phyloP scores from a whole-genome alignment of 2,113 vertebrate genomes.

The Labrus mixtus region DNA sequence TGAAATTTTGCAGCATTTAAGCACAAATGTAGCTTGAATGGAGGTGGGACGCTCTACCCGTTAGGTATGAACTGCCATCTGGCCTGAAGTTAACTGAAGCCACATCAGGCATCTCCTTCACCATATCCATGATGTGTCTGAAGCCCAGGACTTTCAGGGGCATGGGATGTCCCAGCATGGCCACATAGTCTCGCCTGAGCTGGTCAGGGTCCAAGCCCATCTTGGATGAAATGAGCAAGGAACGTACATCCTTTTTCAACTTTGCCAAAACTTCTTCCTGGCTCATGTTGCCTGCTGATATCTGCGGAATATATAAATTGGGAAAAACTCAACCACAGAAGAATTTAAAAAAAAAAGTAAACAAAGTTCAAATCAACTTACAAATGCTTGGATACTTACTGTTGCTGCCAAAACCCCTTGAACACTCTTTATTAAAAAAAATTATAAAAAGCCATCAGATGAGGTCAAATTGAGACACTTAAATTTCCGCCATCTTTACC shows the following conservation, averaged over 20 bases:
- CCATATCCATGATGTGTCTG: slow-evolving; percentile 86
- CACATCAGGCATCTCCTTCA: slow-evolving; percentile 89
- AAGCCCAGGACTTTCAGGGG: slow-evolving; percentile 88
- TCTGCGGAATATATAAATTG: slow-evolving; percentile 6
- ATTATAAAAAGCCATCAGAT: too few relatives aligned
- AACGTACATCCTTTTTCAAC: slow-evolving; percentile 90
- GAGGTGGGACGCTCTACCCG: slow-evolving; percentile 76
- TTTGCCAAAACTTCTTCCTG: slow-evolving; percentile 78
- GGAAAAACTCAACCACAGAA: background rate
- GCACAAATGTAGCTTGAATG: background rate
- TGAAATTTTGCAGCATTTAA: background rate
- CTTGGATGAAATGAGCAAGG: slow-evolving; percentile 88
- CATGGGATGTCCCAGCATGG: slow-evolving; percentile 86
- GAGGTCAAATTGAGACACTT: too few relatives aligned
- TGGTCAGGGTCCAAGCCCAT: slow-evolving; percentile 83
- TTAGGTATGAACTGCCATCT: slow-evolving; percentile 80
- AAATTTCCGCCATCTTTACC: background rate
- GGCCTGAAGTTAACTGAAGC: slow-evolving; percentile 75
- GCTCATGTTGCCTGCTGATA: slow-evolving; percentile 68
- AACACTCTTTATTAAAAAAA: too few relatives aligned
- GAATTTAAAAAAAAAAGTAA: too few relatives aligned
- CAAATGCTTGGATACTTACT: too few relatives aligned
- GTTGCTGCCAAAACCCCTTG: too few relatives aligned
- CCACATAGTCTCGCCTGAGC: slow-evolving; percentile 86
- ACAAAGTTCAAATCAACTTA: too few relatives aligned